Conservation (phyloP, 2,888 invertebrate genomes). For the Saturnia japonica region DNA sequence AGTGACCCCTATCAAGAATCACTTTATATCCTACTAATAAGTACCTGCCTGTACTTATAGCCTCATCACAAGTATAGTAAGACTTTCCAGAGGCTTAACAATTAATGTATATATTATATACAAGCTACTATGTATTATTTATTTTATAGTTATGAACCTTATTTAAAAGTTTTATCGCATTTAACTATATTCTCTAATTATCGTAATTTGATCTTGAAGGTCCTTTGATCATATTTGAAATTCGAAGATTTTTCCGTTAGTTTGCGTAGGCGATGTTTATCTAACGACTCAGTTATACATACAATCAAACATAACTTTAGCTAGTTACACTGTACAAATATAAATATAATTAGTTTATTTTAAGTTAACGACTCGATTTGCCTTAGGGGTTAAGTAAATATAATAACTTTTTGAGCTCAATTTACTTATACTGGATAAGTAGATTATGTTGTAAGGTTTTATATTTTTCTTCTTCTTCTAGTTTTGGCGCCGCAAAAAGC, state of each 20-base stretch:
- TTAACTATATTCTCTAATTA: neutral
- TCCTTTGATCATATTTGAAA: neutral
- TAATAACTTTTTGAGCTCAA: neutral
- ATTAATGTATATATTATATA: no score
- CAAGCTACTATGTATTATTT: no score
- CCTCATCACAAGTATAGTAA: no score
- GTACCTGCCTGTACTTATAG: no score
- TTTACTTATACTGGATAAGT: neutral
- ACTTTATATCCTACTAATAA: no score
- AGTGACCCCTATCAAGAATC: no score
- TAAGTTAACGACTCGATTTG: neutral
- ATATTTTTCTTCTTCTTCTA: no score
- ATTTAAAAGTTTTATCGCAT: neutral
- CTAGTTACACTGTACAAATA: neutral
- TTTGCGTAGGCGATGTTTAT: slow-evolving; percentile 1
- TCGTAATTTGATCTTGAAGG: neutral
- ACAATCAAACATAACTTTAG: neutral
- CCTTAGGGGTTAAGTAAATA: neutral
- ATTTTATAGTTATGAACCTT: neutral
- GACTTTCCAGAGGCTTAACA: no score
- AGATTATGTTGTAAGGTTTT: no score
- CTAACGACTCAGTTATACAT: neutral
- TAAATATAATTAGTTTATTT: neutral
- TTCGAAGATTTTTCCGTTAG: neutral
- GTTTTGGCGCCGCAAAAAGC: no score